phyloP scores from a whole-genome alignment of 2,888 invertebrate genomes.

The Clistopyga incitator region DNA sequence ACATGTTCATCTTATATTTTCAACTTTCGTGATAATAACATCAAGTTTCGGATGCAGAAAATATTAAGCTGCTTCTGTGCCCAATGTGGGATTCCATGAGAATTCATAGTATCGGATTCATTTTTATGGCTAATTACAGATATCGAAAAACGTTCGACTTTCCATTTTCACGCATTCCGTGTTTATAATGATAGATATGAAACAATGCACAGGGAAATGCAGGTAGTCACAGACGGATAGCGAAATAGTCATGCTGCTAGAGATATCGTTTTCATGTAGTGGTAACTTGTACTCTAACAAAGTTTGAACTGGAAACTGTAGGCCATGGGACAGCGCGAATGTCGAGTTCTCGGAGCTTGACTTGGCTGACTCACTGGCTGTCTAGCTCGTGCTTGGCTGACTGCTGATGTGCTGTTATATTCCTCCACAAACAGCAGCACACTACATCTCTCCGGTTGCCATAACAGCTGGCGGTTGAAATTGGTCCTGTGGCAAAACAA shows the following conservation, averaged over 20 bases:
- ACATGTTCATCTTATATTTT: not conserved
- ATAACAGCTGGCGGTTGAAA: constrained; percentile 71
- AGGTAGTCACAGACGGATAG: not conserved
- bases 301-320: constrained; percentile 60
- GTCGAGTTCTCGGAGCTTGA: constrained; percentile 39
- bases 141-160: not conserved
- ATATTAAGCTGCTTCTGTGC: not conserved
- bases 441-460: constrained; percentile 48
- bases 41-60: not conserved
- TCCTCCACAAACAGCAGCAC: constrained; percentile 16
- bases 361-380: constrained; percentile 40
- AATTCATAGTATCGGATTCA: not conserved
- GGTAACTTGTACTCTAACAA: constrained; percentile 40
- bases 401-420: constrained; percentile 59
- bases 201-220: constrained; percentile 1
- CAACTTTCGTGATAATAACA: not conserved
- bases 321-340: constrained; percentile 39
- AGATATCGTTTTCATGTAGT: constrained; percentile 62
- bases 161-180: not conserved
- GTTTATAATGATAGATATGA: constrained; percentile 18
- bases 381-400: constrained; percentile 43
- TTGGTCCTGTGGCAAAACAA: constrained; percentile 70
- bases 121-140: not conserved
- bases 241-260: constrained; percentile 12
- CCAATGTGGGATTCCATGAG: too few relatives aligned